Evolutionary conservation across 2,113 vertebrate species (phyloP).

Genomic region (Podarcis cretensis): DNA sequence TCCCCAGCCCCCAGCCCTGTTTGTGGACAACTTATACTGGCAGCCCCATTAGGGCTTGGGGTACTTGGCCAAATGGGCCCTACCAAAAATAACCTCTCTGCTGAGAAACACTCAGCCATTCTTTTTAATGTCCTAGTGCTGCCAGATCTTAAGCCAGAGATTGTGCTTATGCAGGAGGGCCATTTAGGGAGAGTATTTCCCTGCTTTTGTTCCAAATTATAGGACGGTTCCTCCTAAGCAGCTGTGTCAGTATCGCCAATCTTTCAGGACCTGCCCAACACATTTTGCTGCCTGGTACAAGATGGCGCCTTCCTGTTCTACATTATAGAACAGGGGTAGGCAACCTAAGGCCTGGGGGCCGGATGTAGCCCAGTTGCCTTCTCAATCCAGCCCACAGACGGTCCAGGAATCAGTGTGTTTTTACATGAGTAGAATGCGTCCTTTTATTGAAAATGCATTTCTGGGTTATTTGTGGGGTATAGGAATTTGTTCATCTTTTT

Average conservation of each 20-base stretch:
- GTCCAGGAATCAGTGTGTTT: too few species aligned
- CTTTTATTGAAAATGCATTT: too few species aligned
- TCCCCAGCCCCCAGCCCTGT: neutral
- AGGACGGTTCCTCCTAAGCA: neutral
- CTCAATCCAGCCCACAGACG: too few species aligned
- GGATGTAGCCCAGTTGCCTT: too few species aligned
- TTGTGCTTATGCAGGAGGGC: neutral
- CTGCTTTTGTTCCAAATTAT: neutral
- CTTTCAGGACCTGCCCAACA: neutral
- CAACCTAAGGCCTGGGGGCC: too few species aligned
- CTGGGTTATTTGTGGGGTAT: too few species aligned
- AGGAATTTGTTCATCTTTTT: too few species aligned
- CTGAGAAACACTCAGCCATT: neutral
- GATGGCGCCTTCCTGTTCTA: too few species aligned
- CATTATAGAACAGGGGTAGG: too few species aligned
- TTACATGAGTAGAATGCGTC: too few species aligned
- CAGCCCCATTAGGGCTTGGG: neutral
- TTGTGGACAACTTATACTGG: neutral
- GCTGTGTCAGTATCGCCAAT: neutral
- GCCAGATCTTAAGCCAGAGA: neutral
- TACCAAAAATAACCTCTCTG: neutral
- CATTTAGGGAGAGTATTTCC: neutral
- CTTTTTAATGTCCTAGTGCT: neutral
- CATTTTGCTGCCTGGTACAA: too few species aligned
- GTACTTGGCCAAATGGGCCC: neutral